Evolutionary conservation across 23 tunicate species (phyloP).

Genomic region (Phallusia fumigata): DNA sequence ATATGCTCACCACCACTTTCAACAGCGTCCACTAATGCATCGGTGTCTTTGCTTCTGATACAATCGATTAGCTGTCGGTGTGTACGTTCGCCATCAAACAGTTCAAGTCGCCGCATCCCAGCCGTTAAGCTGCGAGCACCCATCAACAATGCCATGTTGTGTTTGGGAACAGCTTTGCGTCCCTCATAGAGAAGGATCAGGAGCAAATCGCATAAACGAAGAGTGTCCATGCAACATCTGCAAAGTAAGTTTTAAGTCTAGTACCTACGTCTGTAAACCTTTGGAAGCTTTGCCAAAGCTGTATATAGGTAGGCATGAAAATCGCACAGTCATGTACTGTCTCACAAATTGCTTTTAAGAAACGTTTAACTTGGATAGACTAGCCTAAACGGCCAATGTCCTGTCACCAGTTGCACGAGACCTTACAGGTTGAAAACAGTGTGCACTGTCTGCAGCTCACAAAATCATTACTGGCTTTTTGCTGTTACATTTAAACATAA

Average conservation of each 20-base stretch:
- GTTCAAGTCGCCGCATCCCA: constrained; percentile 47
- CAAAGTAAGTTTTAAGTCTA: neutral
- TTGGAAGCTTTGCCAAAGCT: too few relatives aligned
- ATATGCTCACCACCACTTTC: constrained; percentile 75
- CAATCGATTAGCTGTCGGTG: constrained; percentile 95
- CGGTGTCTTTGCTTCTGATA: constrained; percentile 89
- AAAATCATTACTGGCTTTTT: too few relatives aligned
- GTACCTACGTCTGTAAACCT: too few relatives aligned
- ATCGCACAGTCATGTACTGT: too few relatives aligned
- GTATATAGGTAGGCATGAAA: too few relatives aligned
- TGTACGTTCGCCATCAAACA: constrained; percentile 62
- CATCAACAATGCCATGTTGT: constrained; percentile 19
- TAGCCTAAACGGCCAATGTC: too few relatives aligned
- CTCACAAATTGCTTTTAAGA: too few relatives aligned
- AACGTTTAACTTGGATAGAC: too few relatives aligned
- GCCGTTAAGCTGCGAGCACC: constrained; percentile 30
- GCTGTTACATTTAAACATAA: too few relatives aligned
- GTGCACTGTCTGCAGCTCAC: too few relatives aligned
- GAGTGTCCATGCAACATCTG: constrained; percentile 81
- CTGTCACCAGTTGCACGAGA: too few relatives aligned
- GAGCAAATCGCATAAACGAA: constrained; percentile 78
- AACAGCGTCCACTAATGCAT: constrained; percentile 80
- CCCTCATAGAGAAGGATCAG: constrained; percentile 84
- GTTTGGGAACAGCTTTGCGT: constrained; percentile 80
- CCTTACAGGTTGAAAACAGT: too few relatives aligned